Evolutionary conservation across 2,113 vertebrate genomes (phyloP), one percentile per base, ranked within the genome.

Genomic region (Epinephelus lanceolatus): DNA sequence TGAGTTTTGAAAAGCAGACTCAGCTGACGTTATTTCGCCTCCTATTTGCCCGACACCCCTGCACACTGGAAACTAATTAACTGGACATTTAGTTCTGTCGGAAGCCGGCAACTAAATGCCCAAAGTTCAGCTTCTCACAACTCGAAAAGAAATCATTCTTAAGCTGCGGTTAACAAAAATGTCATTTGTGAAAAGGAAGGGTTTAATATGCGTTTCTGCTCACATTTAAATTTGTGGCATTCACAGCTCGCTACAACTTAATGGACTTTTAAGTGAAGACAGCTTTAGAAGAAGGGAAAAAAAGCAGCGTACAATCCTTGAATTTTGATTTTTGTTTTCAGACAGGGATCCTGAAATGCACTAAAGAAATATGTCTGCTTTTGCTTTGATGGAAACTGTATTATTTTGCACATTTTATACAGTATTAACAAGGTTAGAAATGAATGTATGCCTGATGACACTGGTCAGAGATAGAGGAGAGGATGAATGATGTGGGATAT

Each of bases 51-150:
- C 71, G 80, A 87, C 56, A 23, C 62, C 73, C 71, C 37, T 25
- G 62, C 87, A 60, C 63, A 68, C 83, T 57, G 63, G 75, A 90
- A 92, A 91, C 84, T 91, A 94, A 93, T 94, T 91, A 94, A 92
- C 88, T 76, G 85, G 84, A 91, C 91, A 89, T 93, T 92, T 90
- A 89, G 79, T 87, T 86, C 85, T 83, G 89, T 89, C 79, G 55
- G 82, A 83, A 83, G 81, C 67, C 68, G 6, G 81, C 78, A 74
- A 89, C 87, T 73, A 84, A 85, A 88, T 52, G 80, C 76, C 81
- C 76, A 79, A 92, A 91, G 90, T 91, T 92, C 73, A 69, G 82
- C 79, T 88, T 76, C 65, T 71, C 53, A 6, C 59, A 61, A 83
- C 81, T 93, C 83, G 67, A 86, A 93, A 82, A 86, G 80, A 87